These are phyloP conservation scores for Agelas oroides DNA, from an alignment of 37 sponge, comb jelly and placozoan genomes.

Conservation along the genomic window DNA sequence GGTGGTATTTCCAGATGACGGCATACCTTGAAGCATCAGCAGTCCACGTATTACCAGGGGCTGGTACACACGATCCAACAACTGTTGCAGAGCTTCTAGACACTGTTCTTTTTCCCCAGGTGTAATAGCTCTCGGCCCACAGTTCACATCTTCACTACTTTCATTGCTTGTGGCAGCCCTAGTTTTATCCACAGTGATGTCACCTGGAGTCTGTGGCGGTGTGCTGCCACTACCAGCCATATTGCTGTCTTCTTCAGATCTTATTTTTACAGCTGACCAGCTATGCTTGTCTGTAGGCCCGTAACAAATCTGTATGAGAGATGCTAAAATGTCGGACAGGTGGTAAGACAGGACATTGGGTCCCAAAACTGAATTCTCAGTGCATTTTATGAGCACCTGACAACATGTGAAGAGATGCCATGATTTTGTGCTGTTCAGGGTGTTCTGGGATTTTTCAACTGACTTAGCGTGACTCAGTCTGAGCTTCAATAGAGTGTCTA, in stretches of 20 bases:
- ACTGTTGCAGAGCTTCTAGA: slow-evolving; percentile 10
- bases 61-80: slow-evolving; percentile 38
- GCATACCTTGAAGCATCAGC: slow-evolving; percentile 45
- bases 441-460: background rate
- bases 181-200: background rate
- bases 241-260: too few species aligned
- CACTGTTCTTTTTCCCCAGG: slow-evolving; percentile 19
- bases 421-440: background rate
- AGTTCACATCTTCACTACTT: background rate
- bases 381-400: slow-evolving; percentile 1
- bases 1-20: background rate
- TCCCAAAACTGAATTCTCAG: slow-evolving; percentile 16
- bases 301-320: slow-evolving; percentile 58
- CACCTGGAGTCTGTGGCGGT: background rate
- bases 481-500: slow-evolving; percentile 48
- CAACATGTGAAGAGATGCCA: slow-evolving; percentile 2
- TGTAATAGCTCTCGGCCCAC: background rate
- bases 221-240: too few species aligned
- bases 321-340: slow-evolving; percentile 60
- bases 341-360: slow-evolving; percentile 24
- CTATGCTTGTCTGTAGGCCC: background rate
- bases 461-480: slow-evolving; percentile 24
- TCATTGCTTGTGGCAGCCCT: background rate
- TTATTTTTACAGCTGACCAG: too few species aligned
- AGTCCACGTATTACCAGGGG: slow-evolving; percentile 61